Evolutionary conservation across 1,140 invertebrate species (phyloP).

Genomic region (Rhyzopertha dominica): DNA sequence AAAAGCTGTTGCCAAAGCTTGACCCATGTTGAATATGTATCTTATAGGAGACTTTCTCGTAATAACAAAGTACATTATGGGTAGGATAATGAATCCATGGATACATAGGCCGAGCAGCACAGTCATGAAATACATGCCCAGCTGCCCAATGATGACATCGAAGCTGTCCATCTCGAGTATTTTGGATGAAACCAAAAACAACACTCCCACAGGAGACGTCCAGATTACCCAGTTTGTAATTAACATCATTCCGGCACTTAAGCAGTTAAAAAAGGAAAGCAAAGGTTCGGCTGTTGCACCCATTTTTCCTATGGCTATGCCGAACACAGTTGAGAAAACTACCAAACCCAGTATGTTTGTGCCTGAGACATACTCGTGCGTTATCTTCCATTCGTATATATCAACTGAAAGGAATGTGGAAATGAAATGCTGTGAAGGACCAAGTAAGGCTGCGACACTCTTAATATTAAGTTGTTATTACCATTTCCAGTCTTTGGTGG

Average conservation of each 20-base stretch:
- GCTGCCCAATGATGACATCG: slow-evolving; percentile 61
- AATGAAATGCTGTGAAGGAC: too few species aligned
- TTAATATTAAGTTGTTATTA: too few species aligned
- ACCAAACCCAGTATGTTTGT: slow-evolving; percentile 71
- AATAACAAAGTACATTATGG: slow-evolving; percentile 60
- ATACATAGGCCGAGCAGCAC: slow-evolving; percentile 72
- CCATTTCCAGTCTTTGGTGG: slow-evolving; percentile 34
- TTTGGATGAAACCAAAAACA: slow-evolving; percentile 75
- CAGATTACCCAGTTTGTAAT: slow-evolving; percentile 70
- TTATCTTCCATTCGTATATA: slow-evolving; percentile 52
- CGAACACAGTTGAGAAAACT: slow-evolving; percentile 61
- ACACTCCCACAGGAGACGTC: slow-evolving; percentile 77
- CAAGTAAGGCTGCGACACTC: too few species aligned
- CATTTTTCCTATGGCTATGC: slow-evolving; percentile 62
- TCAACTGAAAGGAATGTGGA: too few species aligned
- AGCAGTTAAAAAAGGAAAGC: slow-evolving; percentile 57
- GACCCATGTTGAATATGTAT: slow-evolving; percentile 67
- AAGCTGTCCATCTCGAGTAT: slow-evolving; percentile 76
- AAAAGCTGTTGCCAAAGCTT: slow-evolving; percentile 72
- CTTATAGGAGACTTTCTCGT: slow-evolving; percentile 62
- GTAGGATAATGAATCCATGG: slow-evolving; percentile 73
- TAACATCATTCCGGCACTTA: slow-evolving; percentile 66
- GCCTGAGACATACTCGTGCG: slow-evolving; percentile 49
- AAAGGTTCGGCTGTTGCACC: slow-evolving; percentile 58
- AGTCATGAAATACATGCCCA: slow-evolving; percentile 80